Base-by-base conservation (phyloP, 2,113 vertebrate species). In the Seriola aureovittata region DNA sequence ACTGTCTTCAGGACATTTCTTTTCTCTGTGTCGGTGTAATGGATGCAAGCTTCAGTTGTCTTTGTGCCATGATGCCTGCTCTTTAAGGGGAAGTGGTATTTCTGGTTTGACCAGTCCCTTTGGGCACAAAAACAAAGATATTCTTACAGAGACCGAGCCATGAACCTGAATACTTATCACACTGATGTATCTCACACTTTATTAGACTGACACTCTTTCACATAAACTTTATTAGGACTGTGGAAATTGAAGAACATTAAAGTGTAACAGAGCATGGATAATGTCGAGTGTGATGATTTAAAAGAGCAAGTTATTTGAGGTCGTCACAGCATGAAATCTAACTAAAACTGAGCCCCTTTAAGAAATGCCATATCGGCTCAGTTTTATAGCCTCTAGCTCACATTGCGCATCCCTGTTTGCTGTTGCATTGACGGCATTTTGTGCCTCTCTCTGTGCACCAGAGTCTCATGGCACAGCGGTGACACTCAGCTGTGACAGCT, bases 151-250 rank as follows among this genome's bases (percentile, higher is more conserved):
- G 82, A 84, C 89, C 86, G 64, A 14, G 67, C 66, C 70, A 69
- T 91, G 88, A 92, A 91, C 85, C 84, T 62, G 60, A 42, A 42
- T 42, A 80, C 84, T 81, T 86, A 84, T 75, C 74, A 77, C 69
- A 19, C 59, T 81, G 82, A 81, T 91, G 83, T 82, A 88, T 84
- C 78, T 72, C 66, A 55, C 75, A 65, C 85, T 86, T 72, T 82
- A 87, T 90, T 85, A 77, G 75, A 89, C 69, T 73, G 85, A 86
- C 85, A 75, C 36, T 62, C 59, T 71, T 82, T 88, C 85, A 79
- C 70, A 83, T 90, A 91, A 89, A 93, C 79, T 89, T 92, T 88
- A 91, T 91, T 86, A 82, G 77, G 68, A 81, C 75, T 70, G 70
- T 58, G 86, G 90, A 91, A 88, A 87, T 70, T 75, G 86, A 88